These are phyloP conservation scores for Mesorhabditis sp. DNA, from an alignment of 2,888 invertebrate species.

Conservation along the genomic window DNA sequence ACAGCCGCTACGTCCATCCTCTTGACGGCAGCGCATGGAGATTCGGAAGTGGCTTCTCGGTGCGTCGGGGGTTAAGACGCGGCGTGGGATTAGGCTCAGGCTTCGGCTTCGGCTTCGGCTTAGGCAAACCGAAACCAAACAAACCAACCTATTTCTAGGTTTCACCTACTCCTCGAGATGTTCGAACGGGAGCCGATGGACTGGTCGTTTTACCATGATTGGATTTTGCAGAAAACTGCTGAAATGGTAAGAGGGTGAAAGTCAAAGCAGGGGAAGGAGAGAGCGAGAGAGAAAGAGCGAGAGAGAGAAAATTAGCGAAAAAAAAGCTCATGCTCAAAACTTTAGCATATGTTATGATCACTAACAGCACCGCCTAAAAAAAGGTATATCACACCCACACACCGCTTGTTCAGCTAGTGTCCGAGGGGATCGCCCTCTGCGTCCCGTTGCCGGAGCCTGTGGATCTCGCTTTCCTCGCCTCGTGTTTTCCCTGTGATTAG, in stretches of 20 bases:
- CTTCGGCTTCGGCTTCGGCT: no score
- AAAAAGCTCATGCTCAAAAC: no score
- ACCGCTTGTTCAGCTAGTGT: neutral
- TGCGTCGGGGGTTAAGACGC: neutral
- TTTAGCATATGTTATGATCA: no score
- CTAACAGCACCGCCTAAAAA: neutral
- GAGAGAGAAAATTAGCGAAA: neutral
- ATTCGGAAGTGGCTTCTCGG: neutral
- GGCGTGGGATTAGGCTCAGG: no score
- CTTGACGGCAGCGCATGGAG: neutral
- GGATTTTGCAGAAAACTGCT: slow-evolving; percentile 2
- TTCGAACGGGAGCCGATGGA: neutral
- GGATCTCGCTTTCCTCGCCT: neutral
- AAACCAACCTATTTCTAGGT: neutral
- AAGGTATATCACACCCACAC: neutral
- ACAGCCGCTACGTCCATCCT: neutral
- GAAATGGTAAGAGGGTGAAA: neutral
- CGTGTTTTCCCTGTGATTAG: no score
- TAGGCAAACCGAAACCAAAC: no score
- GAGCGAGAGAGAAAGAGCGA: no score
- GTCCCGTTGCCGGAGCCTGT: neutral
- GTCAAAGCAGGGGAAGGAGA: neutral
- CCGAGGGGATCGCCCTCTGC: neutral
- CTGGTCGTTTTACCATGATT: slow-evolving; percentile 6
- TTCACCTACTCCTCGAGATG: neutral